phyloP scores from a whole-genome alignment of 2,797 vertebrate species.

The Hirundo rustica region DNA sequence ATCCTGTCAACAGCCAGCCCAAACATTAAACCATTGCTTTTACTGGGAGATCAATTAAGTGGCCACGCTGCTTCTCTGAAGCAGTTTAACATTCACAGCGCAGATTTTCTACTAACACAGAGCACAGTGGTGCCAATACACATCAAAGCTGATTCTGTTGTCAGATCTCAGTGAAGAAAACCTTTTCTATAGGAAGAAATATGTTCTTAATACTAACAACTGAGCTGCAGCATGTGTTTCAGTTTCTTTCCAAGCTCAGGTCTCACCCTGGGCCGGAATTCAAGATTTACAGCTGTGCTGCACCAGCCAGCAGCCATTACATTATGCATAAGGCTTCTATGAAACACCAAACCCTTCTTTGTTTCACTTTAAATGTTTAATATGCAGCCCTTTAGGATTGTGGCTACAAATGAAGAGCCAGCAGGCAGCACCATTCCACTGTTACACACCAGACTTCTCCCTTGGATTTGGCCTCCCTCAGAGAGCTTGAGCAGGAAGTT shows the following conservation, averaged over 20 bases:
- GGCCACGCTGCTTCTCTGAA: neutral
- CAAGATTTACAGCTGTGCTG: slow-evolving; percentile 38
- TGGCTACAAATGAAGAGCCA: neutral
- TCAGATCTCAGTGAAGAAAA: neutral
- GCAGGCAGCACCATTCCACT: neutral
- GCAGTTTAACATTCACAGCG: neutral
- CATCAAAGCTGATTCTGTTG: neutral
- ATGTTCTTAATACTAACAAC: neutral
- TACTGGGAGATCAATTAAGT: neutral
- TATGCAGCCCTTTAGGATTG: neutral
- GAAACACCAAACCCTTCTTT: neutral
- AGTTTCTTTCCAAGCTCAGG: slow-evolving; percentile 19
- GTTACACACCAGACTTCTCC: neutral
- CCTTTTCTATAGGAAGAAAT: neutral
- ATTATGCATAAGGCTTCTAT: neutral
- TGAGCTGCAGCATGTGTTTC: slow-evolving; percentile 14
- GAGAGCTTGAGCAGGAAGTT: neutral
- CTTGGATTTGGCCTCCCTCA: neutral
- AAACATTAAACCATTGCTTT: neutral
- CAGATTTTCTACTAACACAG: neutral
- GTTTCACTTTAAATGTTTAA: neutral
- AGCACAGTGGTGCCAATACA: neutral
- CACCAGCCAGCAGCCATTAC: neutral
- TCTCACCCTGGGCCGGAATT: neutral
- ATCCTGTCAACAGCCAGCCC: neutral